These are phyloP conservation scores for Thelaira solivaga DNA, from an alignment of 2,888 invertebrate genomes.

Conservation along the genomic window DNA sequence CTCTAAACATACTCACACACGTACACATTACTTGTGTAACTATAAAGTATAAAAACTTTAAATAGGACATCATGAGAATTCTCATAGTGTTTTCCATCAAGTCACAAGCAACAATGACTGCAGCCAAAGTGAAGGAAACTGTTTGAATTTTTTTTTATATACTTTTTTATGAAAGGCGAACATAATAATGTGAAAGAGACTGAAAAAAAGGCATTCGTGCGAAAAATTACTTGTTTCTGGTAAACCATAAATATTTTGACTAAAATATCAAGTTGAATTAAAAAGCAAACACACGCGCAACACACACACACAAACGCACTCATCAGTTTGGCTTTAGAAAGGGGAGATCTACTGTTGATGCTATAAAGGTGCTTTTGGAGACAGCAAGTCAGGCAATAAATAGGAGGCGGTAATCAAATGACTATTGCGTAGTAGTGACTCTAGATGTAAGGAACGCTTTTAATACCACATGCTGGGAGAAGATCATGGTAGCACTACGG, in stretches of 20 bases:
- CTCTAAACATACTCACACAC: not conserved
- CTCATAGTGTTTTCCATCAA: not conserved
- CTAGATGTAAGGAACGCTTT: too few relatives aligned
- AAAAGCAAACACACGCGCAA: not conserved
- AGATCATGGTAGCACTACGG: too few relatives aligned
- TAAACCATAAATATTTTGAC: constrained; percentile 54
- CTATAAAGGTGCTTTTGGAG: too few relatives aligned
- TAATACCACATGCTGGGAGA: too few relatives aligned
- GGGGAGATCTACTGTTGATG: too few relatives aligned
- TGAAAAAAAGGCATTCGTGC: constrained; percentile 44
- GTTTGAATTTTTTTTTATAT: constrained; percentile 4
- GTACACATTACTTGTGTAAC: constrained; percentile 1
- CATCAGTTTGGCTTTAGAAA: too few relatives aligned
- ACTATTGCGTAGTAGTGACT: too few relatives aligned
- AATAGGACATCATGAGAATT: constrained; percentile 41
- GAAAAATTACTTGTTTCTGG: constrained; percentile 56
- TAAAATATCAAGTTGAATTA: constrained; percentile 32
- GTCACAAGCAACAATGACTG: not conserved
- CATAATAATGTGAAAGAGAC: constrained; percentile 11
- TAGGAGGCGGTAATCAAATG: too few relatives aligned
- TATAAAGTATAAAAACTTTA: not conserved
- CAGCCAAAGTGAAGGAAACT: not conserved
- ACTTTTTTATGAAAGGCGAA: not conserved
- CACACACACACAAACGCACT: not conserved
- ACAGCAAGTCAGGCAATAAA: too few relatives aligned